Evolutionary conservation across 2,113 vertebrate genomes (phyloP), one percentile per base, ranked within the genome.

Genomic region (Myotis yumanensis): DNA sequence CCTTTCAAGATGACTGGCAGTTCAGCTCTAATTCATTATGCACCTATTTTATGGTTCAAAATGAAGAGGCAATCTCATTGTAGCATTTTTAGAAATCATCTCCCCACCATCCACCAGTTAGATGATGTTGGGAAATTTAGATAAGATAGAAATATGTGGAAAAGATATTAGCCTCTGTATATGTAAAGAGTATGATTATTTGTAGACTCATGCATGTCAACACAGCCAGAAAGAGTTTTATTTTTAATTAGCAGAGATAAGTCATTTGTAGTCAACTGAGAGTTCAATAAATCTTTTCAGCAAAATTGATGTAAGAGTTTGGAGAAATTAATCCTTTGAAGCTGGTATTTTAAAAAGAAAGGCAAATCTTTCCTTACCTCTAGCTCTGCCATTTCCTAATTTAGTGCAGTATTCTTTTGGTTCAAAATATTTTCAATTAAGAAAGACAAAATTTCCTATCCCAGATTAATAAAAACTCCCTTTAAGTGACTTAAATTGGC

Each of bases 391-490:
- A 76, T 77, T 97, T 96, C 87, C n/a, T 73, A n/a, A 20, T 95
- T 97, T 90, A 40, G 68, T 87, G 32, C 62, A 46, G 10, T 79
- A 20, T 79, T 92, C 91, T 7, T 52, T 46, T 91, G 82, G 77
- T n/a, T 96, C 11, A 62, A 86, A 97, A 83, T 86, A 48, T 96
- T 97, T 97, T 97, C 86, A 93, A 71, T 95, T 95, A 76, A 93
- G 82, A 92, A 97, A 95, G 68, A 52, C 93, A 97, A 97, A 97
- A 68, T 51, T 35, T 28, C 77, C 72, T 92, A 59, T 37, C 92
- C 88, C 20, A 86, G 16, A 80, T 93, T 85, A 94, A 97, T 97
- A 90, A 98, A 95, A 97, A 96, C 88, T 96, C 93, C 84, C n/a
- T 96, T 77, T 32, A 90, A 97, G 91, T 93, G 76, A 84, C 85